phyloP scores from a whole-genome alignment of 2,888 invertebrate genomes.

The Dorcus hopei region DNA sequence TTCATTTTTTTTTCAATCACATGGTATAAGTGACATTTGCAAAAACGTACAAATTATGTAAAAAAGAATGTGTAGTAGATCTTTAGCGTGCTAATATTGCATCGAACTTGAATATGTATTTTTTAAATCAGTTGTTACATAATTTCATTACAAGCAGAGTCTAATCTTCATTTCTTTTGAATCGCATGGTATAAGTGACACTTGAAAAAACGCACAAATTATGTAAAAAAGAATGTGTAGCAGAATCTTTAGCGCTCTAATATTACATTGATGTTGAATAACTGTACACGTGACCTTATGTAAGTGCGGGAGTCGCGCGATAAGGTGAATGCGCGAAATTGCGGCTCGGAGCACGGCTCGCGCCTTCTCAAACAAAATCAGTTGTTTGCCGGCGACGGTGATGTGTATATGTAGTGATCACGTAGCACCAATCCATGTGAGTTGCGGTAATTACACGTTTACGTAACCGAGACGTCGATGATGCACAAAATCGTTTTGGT shows the following conservation, averaged over 20 bases:
- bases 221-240: background rate
- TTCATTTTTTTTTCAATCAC: no score
- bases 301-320: conserved; percentile 13
- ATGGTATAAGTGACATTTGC: no score
- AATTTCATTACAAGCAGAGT: background rate
- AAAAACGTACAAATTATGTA: no score
- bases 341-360: background rate
- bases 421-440: conserved; percentile 4
- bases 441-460: conserved; percentile 6
- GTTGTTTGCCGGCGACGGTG: conserved; percentile 3
- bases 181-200: background rate
- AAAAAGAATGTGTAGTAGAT: no score
- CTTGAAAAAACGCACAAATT: background rate
- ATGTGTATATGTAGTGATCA: background rate
- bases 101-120: no score
- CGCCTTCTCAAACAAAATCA: conserved; percentile 8
- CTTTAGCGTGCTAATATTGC: no score
- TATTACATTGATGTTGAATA: conserved; percentile 13
- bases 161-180: background rate
- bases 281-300: conserved; percentile 19
- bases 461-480: conserved; percentile 2
- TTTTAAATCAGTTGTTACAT: no score
- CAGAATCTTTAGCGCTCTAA: background rate
- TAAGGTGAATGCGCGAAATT: conserved; percentile 18
- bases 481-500: background rate